Conservation (phyloP, 2,888 invertebrate species). For the Argyresthia albistria region DNA sequence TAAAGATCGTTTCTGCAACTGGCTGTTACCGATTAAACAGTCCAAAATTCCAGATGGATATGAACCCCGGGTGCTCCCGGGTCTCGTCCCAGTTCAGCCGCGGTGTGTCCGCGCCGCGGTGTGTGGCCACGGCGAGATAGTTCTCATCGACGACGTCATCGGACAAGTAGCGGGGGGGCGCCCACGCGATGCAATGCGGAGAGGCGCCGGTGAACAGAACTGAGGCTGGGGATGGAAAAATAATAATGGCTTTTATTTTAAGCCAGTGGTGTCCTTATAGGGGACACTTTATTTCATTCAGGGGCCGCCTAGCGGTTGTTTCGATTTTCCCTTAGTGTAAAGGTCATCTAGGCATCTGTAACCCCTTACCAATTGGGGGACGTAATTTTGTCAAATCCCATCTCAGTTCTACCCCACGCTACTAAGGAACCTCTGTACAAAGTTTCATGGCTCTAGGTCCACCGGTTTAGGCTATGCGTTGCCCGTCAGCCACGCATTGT, state of each 20-base stretch:
- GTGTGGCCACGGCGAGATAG: slow-evolving; percentile 73
- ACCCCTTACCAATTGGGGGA: too few relatives aligned
- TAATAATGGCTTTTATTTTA: background rate
- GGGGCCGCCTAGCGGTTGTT: too few relatives aligned
- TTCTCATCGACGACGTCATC: slow-evolving; percentile 28
- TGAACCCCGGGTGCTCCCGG: slow-evolving; percentile 56
- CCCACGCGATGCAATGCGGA: slow-evolving; percentile 72
- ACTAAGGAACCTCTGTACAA: too few relatives aligned
- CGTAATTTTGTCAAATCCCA: too few relatives aligned
- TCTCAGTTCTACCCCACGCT: too few relatives aligned
- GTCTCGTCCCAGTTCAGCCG: slow-evolving; percentile 42
- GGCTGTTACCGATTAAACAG: slow-evolving; percentile 41
- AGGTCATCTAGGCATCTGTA: too few relatives aligned
- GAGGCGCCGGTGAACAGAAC: slow-evolving; percentile 69
- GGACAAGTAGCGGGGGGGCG: slow-evolving; percentile 21
- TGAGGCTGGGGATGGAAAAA: background rate
- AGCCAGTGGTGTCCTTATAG: background rate
- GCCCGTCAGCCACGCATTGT: too few relatives aligned
- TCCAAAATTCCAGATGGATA: slow-evolving; percentile 82
- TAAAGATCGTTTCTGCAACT: too few relatives aligned
- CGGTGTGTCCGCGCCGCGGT: slow-evolving; percentile 60
- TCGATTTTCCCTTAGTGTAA: too few relatives aligned
- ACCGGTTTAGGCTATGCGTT: too few relatives aligned
- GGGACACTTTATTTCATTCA: too few relatives aligned
- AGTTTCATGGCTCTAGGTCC: too few relatives aligned